Base-by-base conservation (phyloP, 2,113 vertebrate species). In the Seriola aureovittata region DNA sequence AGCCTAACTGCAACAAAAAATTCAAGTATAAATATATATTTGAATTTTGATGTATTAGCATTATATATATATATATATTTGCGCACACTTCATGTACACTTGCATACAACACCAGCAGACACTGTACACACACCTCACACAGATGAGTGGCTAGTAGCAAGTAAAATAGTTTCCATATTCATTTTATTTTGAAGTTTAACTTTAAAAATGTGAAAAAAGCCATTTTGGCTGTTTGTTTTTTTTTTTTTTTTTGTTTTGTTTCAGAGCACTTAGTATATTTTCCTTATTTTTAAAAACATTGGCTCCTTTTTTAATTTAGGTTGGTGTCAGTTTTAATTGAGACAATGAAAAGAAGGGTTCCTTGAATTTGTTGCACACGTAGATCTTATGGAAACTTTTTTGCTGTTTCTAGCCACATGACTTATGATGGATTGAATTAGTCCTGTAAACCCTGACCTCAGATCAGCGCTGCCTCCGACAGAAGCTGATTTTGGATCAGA, bases 51-150 rank as follows among this genome's bases (percentile, higher is more conserved):
- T 89, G 80, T 89, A 85, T 77, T 85, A 88, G 85, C 79, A 85
- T 92, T 89, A 77, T 85, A 84, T 87, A 68, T 69, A 71, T 71
- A 78, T 68, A 60, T 23, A 29, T 89, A 88, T 89, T 79, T 89
- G 84, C 90, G 76, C 93, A 94, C 92, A 94, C 85, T 81, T 93
- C 88, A 92, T 87, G 88, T 92, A 95, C 92, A 95, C 90, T 89
- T 93, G 90, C 94, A 95, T 88, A 94, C 92, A 94, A 92, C 92
- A 94, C 91, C 91, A 92, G 93, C 93, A 93, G 83, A 94, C 91
- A 92, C 87, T 91, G 82, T 72, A 88, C 81, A 91, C 89, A 90
- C 91, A 94, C 89, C 62, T 88, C 86, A 86, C 81, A 93, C 91
- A 89, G 79, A 90, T 92, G 68, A 89, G 86, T 91, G 90, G 89